Conservation (phyloP, 2,113 vertebrate genomes). For the Neoarius graeffei region DNA sequence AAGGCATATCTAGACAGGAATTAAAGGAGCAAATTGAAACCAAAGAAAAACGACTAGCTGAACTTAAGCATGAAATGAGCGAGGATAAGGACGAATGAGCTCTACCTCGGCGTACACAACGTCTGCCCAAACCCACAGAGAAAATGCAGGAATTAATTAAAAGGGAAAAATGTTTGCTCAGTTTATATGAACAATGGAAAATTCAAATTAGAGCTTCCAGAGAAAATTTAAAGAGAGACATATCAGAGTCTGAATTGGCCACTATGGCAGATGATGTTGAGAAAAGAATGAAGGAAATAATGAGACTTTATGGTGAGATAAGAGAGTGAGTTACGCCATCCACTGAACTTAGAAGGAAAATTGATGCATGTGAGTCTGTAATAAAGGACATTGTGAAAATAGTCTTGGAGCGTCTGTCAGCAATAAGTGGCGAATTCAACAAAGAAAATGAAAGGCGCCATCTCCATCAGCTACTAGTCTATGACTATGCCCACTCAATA, state of each 20-base stretch:
- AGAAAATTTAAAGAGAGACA: no score
- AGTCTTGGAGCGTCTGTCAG: neutral
- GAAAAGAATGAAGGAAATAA: no score
- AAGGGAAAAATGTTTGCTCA: no score
- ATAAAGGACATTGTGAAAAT: conserved; percentile 38
- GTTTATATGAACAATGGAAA: no score
- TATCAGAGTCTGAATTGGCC: no score
- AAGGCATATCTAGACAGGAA: neutral
- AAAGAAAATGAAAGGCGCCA: neutral
- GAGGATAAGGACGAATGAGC: neutral
- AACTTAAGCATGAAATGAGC: conserved; percentile 1
- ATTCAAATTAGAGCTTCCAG: no score
- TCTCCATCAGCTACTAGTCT: conserved; percentile 1
- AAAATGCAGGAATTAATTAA: no score
- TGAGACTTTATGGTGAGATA: neutral
- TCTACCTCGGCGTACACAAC: no score
- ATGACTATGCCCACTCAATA: conserved; percentile 25
- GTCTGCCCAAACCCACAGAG: no score
- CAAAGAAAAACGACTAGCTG: neutral
- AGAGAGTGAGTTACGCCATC: conserved; percentile 8
- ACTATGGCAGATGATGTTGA: no score
- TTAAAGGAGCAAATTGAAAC: neutral
- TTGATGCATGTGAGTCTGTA: conserved; percentile 33
- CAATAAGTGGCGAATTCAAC: conserved; percentile 11
- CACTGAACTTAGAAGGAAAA: conserved; percentile 3